These are phyloP conservation scores for cattle (Bos taurus) DNA, from an alignment of 2,113 vertebrate genomes.

Conservation along the genomic window DNA sequence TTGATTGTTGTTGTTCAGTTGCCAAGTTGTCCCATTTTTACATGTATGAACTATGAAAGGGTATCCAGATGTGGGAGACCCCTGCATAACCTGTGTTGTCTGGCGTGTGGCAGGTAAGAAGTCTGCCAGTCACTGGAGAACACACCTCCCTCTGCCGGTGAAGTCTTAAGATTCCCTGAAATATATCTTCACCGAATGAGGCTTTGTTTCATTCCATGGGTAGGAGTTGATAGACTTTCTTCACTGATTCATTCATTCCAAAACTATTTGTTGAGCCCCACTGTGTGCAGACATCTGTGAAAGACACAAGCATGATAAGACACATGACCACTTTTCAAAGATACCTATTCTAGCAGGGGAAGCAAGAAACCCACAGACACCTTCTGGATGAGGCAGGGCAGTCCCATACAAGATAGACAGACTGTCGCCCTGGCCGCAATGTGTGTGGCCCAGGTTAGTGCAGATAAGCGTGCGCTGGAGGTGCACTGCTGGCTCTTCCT, in stretches of 20 bases:
- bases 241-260: background rate
- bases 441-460: background rate
- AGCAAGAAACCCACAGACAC: background rate
- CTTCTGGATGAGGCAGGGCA: background rate
- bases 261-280: background rate
- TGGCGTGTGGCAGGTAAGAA: background rate
- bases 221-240: background rate
- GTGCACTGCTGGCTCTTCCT: background rate
- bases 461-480: fast-evolving
- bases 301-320: background rate
- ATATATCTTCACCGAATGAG: fast-evolving
- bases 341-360: background rate
- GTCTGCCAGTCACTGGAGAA: background rate
- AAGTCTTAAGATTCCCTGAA: too few species aligned
- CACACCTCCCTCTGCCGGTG: background rate
- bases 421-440: background rate
- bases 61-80: background rate
- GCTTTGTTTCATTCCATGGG: background rate
- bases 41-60: background rate
- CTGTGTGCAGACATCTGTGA: background rate
- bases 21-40: background rate
- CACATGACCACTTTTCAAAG: background rate
- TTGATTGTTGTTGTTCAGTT: background rate
- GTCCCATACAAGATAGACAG: background rate
- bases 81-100: background rate